Evolutionary conservation across 2,888 invertebrate species (phyloP).

Genomic region (Cyclophora punctaria): DNA sequence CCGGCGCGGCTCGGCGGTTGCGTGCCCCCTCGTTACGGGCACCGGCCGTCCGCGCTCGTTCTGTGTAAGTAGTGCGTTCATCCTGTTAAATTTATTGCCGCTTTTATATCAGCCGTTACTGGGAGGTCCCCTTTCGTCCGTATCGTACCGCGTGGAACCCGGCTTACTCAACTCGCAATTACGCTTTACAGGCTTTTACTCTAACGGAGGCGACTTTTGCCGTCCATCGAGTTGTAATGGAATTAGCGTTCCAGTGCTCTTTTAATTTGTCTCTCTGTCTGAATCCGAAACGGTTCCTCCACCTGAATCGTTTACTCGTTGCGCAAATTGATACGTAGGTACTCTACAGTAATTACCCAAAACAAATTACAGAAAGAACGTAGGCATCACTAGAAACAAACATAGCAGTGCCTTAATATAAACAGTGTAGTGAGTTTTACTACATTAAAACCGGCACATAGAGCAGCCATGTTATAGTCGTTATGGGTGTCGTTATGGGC

Average conservation of each 20-base stretch:
- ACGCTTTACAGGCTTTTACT: slow-evolving; percentile 72
- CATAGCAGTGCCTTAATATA: no score
- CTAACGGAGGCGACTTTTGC: slow-evolving; percentile 68
- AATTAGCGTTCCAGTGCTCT: slow-evolving; percentile 70
- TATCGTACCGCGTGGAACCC: slow-evolving; percentile 68
- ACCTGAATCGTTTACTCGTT: slow-evolving; percentile 31
- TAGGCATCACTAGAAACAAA: no score
- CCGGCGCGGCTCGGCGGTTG: slow-evolving; percentile 50
- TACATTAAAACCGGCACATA: slow-evolving; percentile 12
- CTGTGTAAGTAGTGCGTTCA: slow-evolving; percentile 74
- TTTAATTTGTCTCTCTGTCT: slow-evolving; percentile 67
- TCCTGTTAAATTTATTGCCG: slow-evolving; percentile 75
- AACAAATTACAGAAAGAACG: no score
- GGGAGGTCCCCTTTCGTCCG: slow-evolving; percentile 70
- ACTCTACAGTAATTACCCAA: no score
- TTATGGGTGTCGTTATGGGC: slow-evolving; percentile 14
- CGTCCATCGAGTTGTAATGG: slow-evolving; percentile 73
- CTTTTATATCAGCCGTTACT: slow-evolving; percentile 74
- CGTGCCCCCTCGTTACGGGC: slow-evolving; percentile 63
- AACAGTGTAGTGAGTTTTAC: slow-evolving; percentile 1
- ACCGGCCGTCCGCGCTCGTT: slow-evolving; percentile 59
- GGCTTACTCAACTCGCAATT: slow-evolving; percentile 74
- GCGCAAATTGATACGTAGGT: slow-evolving; percentile 15
- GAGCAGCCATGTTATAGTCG: slow-evolving; percentile 12
- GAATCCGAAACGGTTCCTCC: slow-evolving; percentile 56